Evolutionary conservation across 1,140 invertebrate genomes (phyloP).

Genomic region (Brachionus calyciflorus): DNA sequence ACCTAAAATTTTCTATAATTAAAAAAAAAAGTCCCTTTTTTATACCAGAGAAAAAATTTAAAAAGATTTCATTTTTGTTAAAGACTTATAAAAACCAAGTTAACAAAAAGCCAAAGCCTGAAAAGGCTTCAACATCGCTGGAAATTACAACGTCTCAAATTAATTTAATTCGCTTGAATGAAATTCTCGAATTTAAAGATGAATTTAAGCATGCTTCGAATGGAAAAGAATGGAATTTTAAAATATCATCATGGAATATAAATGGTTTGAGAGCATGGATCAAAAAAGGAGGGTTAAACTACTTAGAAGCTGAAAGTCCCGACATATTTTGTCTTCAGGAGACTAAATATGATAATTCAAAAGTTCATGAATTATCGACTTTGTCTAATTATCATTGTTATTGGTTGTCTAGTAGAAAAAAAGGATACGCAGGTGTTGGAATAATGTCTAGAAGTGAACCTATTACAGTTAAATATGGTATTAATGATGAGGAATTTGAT

Average conservation of each 20-base stretch:
- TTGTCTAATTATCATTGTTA: conserved; percentile 1
- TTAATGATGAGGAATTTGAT: conserved; percentile 68
- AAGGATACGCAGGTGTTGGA: conserved; percentile 88
- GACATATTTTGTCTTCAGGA: conserved; percentile 93
- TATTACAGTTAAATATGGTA: conserved; percentile 75
- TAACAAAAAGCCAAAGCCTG: no score
- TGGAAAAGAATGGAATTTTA: conserved; percentile 32
- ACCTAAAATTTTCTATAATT: no score
- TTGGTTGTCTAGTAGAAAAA: conserved; percentile 67
- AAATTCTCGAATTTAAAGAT: background rate
- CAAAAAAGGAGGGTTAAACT: conserved; percentile 71
- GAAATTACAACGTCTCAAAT: no score
- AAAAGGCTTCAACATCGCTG: no score
- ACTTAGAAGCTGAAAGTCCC: conserved; percentile 75
- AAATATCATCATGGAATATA: conserved; percentile 83
- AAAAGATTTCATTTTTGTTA: no score
- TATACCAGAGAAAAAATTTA: no score
- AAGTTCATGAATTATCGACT: conserved; percentile 73
- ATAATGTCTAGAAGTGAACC: conserved; percentile 81
- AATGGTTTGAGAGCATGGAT: conserved; percentile 84
- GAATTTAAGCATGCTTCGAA: conserved; percentile 18
- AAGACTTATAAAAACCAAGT: no score
- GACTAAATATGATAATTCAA: conserved; percentile 78
- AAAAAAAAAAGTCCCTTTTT: no score
- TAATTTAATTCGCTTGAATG: background rate